Percentiles rank a stretch among this genome's conserved stretches.
Conservation (phyloP, 2,113 vertebrate species). For the Eubucco bourcierii region DNA sequence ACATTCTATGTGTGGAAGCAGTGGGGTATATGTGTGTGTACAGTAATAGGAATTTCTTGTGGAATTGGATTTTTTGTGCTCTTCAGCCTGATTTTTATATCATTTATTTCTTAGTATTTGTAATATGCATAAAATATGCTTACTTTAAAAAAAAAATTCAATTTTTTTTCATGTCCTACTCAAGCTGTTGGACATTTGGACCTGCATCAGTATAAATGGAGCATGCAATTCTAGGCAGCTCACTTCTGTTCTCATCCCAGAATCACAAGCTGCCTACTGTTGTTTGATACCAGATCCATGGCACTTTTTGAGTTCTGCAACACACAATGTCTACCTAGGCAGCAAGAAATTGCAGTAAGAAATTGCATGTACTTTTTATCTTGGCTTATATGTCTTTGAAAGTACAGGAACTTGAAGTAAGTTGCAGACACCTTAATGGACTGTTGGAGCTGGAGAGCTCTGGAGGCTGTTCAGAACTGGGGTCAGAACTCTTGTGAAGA, state of each 20-base stretch:
- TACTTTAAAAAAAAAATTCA: neutral
- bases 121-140: neutral
- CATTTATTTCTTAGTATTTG: neutral
- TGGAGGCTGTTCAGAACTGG: neutral
- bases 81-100: neutral
- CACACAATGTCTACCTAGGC: neutral
- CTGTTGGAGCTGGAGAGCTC: rapidly evolving
- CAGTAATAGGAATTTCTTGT: neutral
- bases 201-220: neutral
- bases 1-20: neutral
- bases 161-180: neutral
- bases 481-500: neutral
- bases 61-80: neutral
- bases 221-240: neutral
- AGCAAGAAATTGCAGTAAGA: neutral
- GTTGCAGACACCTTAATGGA: neutral
- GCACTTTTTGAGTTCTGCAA: neutral
- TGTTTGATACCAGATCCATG: neutral
- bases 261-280: neutral
- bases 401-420: neutral
- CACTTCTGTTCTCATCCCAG: neutral
- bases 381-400: neutral
- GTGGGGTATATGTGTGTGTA: neutral
- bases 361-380: neutral
- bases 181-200: neutral